These are phyloP conservation scores for Egretta garzetta DNA, from an alignment of 2,113 vertebrate species.

Conservation along the genomic window DNA sequence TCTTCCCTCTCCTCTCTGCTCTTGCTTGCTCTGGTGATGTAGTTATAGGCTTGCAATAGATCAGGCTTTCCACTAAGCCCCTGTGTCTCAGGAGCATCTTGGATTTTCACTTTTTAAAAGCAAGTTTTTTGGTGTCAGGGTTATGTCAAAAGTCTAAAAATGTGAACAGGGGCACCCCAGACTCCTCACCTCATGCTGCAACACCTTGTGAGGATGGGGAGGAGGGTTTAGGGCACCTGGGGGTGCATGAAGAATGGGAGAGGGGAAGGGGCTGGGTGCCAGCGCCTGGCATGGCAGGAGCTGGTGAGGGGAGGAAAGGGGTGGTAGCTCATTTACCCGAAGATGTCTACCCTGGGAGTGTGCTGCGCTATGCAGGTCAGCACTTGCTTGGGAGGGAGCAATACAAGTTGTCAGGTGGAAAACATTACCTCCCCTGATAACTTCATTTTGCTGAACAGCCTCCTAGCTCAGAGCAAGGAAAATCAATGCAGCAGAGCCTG, in stretches of 20 bases:
- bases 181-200: not conserved
- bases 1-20: not conserved
- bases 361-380: not conserved
- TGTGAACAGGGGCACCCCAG: no score
- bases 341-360: not conserved
- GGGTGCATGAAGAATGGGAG: not conserved
- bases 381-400: not conserved
- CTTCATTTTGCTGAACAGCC: not conserved
- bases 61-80: not conserved
- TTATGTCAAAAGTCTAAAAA: not conserved
- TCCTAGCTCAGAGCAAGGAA: not conserved
- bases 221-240: not conserved
- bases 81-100: not conserved
- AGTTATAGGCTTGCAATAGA: not conserved
- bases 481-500: not conserved
- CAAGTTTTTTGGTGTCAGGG: not conserved
- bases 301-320: not conserved
- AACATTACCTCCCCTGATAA: not conserved
- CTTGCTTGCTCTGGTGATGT: not conserved
- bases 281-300: not conserved
- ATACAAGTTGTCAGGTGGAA: not conserved
- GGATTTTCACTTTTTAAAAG: not conserved
- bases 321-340: not conserved
- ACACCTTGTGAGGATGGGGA: rapidly evolving
- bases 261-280: not conserved